Conservation (phyloP, 2,113 vertebrate genomes). For the Boleophthalmus pectinirostris region DNA sequence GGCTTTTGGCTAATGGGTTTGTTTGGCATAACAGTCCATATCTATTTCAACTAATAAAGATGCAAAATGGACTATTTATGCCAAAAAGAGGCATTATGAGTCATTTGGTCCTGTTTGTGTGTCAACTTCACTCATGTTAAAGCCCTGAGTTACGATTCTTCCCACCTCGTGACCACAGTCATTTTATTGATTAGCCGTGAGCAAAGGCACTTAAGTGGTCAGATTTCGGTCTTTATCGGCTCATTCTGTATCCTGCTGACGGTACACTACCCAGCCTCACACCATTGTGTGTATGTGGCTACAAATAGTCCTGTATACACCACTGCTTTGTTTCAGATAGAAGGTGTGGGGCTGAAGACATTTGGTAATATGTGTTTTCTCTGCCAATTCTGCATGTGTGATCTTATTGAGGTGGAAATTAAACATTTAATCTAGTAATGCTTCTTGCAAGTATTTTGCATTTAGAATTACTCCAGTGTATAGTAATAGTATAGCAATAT, state of each 20-base stretch:
- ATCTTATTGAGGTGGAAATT: neutral
- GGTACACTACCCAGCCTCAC: neutral
- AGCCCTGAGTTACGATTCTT: neutral
- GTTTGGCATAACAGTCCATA: neutral
- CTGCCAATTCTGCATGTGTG: too few relatives aligned
- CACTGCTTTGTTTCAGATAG: neutral
- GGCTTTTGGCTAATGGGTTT: neutral
- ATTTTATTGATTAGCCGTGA: conserved; percentile 7
- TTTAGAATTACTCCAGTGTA: too few relatives aligned
- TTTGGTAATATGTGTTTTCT: neutral
- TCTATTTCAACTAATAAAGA: neutral
- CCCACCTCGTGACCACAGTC: neutral
- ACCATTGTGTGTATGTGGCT: neutral
- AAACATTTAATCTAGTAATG: neutral
- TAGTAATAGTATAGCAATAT: too few relatives aligned
- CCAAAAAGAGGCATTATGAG: neutral
- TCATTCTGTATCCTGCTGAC: conserved; percentile 8
- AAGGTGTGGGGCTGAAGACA: neutral
- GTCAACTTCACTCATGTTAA: neutral
- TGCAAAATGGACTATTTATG: neutral
- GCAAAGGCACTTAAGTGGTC: conserved; percentile 13
- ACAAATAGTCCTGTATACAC: neutral
- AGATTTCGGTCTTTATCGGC: conserved; percentile 11
- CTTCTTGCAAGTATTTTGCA: neutral
- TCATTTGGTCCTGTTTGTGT: neutral